Percentiles rank a stretch among this genome's conserved stretches.
Evolutionary conservation across 1,140 invertebrate species (phyloP).

Genomic region (Globodera rostochiensis): DNA sequence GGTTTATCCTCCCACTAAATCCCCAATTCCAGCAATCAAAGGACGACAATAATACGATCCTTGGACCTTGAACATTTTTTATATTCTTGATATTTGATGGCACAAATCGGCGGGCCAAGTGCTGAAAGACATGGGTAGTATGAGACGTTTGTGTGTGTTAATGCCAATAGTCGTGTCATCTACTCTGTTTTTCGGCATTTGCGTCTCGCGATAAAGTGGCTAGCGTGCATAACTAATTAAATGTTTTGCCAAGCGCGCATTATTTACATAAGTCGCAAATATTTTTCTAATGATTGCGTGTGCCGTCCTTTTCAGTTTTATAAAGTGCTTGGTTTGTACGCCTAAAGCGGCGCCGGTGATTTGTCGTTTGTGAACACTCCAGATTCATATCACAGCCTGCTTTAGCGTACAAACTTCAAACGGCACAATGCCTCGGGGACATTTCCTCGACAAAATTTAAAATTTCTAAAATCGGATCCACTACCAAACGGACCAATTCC

Average conservation of each 20-base stretch:
- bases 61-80: background rate
- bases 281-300: too few relatives aligned
- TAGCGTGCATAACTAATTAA: background rate
- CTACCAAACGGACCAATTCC: too few relatives aligned
- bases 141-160: conserved; percentile 23
- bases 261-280: too few relatives aligned
- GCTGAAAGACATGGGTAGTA: conserved; percentile 36
- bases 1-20: too few relatives aligned
- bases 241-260: too few relatives aligned
- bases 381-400: conserved; percentile 35
- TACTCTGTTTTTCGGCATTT: conserved; percentile 37
- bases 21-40: background rate
- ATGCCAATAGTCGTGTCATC: conserved; percentile 30
- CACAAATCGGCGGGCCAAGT: background rate
- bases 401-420: conserved; percentile 31
- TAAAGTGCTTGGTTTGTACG: conserved; percentile 27
- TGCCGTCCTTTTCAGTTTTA: too few relatives aligned
- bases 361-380: conserved; percentile 12
- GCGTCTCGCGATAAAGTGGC: conserved; percentile 6
- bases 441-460: background rate
- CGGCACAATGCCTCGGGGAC: background rate
- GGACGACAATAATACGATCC: background rate
- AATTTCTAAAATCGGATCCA: background rate
- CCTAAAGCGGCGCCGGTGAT: conserved; percentile 34
- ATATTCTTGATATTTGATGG: background rate